Conservation (phyloP, 2,797 vertebrate species). For the Bucorvus abyssinicus region DNA sequence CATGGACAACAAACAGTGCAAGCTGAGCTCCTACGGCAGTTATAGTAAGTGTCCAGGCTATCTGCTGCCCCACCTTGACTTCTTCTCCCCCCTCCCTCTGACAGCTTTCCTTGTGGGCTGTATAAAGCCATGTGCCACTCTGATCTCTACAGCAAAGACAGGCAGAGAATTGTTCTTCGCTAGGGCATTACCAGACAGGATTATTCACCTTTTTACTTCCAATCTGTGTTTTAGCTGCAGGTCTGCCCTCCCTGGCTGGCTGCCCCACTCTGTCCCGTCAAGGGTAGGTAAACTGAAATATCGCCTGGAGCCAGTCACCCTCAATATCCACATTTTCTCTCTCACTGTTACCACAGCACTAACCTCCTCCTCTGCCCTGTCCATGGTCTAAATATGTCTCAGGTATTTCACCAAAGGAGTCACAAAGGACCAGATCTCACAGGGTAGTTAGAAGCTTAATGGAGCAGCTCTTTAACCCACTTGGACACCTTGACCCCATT, state of each 20-base stretch:
- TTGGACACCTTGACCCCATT: not conserved
- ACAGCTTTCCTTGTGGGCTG: not conserved
- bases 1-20: conserved; percentile 42
- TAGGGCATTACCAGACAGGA: not conserved
- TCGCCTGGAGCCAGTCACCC: not conserved
- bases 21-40: not conserved
- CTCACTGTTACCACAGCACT: not conserved
- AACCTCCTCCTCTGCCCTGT: not conserved
- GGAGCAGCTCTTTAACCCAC: not conserved
- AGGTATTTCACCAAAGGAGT: not conserved
- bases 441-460: not conserved
- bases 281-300: not conserved
- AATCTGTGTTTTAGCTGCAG: not conserved
- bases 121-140: not conserved
- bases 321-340: not conserved
- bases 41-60: conserved; percentile 32
- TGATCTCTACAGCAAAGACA: not conserved
- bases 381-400: not conserved
- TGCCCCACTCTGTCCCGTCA: not conserved
- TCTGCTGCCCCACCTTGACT: not conserved
- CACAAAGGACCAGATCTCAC: not conserved
- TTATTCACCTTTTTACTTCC: not conserved
- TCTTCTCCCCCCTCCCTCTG: not conserved
- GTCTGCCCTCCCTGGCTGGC: not conserved
- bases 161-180: not conserved